Evolutionary conservation across 1,140 invertebrate genomes (phyloP).

Genomic region (Coenobita brevimanus): DNA sequence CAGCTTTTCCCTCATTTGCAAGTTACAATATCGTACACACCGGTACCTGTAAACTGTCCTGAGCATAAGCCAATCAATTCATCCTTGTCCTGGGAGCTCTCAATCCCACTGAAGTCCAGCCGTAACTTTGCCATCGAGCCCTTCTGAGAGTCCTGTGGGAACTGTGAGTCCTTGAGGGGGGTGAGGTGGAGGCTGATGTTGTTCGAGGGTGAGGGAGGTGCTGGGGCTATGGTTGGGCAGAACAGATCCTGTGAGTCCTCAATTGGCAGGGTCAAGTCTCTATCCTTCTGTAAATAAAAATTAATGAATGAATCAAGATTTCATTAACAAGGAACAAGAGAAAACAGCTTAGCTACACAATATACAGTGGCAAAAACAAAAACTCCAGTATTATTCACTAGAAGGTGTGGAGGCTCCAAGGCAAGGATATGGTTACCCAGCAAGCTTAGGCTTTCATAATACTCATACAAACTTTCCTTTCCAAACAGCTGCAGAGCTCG

Average conservation of each 20-base stretch:
- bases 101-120: conserved; percentile 30
- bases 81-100: conserved; percentile 24
- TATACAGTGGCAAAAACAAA: no score
- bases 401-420: no score
- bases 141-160: conserved; percentile 26
- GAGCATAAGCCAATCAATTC: conserved; percentile 56
- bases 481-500: no score
- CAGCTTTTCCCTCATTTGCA: no score
- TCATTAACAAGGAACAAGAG: no score
- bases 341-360: no score
- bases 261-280: conserved; percentile 36
- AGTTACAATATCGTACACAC: no score
- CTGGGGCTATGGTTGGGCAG: not conserved
- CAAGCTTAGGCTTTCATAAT: no score
- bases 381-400: no score
- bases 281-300: conserved; percentile 30
- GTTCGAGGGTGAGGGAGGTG: not conserved
- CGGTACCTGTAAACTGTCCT: conserved; percentile 56
- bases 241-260: conserved; percentile 37
- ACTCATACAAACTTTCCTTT: no score
- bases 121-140: not conserved
- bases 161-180: conserved; percentile 42
- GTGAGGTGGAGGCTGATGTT: conserved; percentile 40
- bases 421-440: no score
- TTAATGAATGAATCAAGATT: no score